These are phyloP conservation scores for Philypnodon macrostomus DNA, from an alignment of 2,797 vertebrate species.

Conservation along the genomic window DNA sequence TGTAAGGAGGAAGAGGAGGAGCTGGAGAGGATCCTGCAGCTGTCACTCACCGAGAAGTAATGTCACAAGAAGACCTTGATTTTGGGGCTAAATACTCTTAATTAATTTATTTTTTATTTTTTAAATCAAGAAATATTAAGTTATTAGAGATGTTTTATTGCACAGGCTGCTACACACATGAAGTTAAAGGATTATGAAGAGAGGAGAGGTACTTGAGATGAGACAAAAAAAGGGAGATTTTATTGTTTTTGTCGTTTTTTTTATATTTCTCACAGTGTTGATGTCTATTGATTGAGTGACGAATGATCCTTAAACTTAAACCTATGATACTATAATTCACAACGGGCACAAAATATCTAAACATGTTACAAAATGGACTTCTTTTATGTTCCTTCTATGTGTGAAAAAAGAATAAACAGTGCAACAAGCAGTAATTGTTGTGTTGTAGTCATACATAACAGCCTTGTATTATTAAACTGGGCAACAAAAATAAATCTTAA, in stretches of 20 bases:
- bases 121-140: slow-evolving; percentile 70
- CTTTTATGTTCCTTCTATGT: slow-evolving; percentile 67
- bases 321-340: slow-evolving; percentile 63
- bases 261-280: slow-evolving; percentile 69
- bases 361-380: slow-evolving; percentile 65
- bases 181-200: slow-evolving; percentile 20
- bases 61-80: slow-evolving; percentile 43
- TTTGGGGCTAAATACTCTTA: slow-evolving; percentile 56
- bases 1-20: slow-evolving; percentile 89
- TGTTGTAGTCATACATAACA: neutral
- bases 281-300: slow-evolving; percentile 65
- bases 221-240: slow-evolving; percentile 50
- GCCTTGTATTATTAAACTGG: too few species aligned
- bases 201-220: slow-evolving; percentile 30
- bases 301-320: slow-evolving; percentile 64
- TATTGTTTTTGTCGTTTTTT: slow-evolving; percentile 56
- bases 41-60: slow-evolving; percentile 94
- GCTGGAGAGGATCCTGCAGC: slow-evolving; percentile 87
- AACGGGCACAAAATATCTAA: slow-evolving; percentile 51
- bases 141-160: slow-evolving; percentile 74
- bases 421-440: neutral
- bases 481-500: too few species aligned
- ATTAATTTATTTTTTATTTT: slow-evolving; percentile 66
- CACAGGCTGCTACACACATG: slow-evolving; percentile 57
- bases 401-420: slow-evolving; percentile 62